Base-by-base conservation (phyloP, 1,140 invertebrate species). In the Battus philenor region DNA sequence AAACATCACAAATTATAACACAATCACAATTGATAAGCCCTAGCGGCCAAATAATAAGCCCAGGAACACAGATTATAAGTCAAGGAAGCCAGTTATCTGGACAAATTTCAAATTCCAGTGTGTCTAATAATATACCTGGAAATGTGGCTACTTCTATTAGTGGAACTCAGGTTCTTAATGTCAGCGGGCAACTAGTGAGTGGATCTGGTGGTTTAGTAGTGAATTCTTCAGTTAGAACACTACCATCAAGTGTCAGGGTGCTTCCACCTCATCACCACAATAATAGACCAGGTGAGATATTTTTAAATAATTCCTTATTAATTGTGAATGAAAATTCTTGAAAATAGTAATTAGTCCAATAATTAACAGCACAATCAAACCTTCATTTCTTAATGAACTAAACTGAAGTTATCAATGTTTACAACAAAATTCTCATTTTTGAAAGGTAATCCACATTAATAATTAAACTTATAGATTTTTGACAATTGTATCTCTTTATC, bases 41-140 rank as follows among this genome's bases (percentile, higher is more conserved):
- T 2, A 71, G 73, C 50, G 73, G 77, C 2, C 78, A 27, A 79
- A 62, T 83, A 32, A 44, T 83, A 30, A 83, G 77, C 54, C 77
- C 76, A 10, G 71, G 59, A 8, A 85, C 80, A 16, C 80, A 84
- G 43, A 84, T 84, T 13, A 84, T 84, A 27, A 85, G 78, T 48
- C 81, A 85, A 54, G 81, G 81, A 6, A 76, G 71, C 6, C 81
- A 84, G 43, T 39, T 84, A 17, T 71, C 75, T 20, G 69, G 63
- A 29, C 79, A 68, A 46, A 66, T 73, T 32, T 69, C 68, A 33
- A 73, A 51, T 44, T 71, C 59, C 47, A 47, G 54, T 46, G 61
- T 53, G 13, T 56, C 55, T 22, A 66, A 30, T 47, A 76, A 54
- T 67, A 54, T 65, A 27, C 75, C 70, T 58, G 53, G 61, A 8